Evolutionary conservation across 2,797 vertebrate genomes (phyloP).

Genomic region (Hydrolagus colliei): DNA sequence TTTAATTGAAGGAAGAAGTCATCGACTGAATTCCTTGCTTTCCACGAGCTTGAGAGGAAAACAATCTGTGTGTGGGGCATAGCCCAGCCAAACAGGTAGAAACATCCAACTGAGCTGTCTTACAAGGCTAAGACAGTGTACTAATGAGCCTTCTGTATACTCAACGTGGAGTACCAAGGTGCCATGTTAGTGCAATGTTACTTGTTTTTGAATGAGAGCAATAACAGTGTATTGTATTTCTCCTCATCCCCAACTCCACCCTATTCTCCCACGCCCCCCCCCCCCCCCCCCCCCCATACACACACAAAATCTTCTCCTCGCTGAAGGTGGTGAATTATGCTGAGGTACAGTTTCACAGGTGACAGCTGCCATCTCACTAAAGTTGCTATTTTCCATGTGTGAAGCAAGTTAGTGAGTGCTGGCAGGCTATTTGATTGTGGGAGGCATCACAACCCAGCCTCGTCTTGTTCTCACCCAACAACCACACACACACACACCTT

Average conservation of each 20-base stretch:
- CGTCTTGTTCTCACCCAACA: not conserved
- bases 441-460: not conserved
- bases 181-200: not conserved
- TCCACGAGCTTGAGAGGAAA: not conserved
- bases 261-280: no score
- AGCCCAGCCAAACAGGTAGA: not conserved
- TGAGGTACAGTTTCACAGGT: not conserved
- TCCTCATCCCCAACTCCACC: no score
- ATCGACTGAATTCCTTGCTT: constrained; percentile 1
- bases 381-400: not conserved
- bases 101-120: not conserved
- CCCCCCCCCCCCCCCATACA: no score
- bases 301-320: no score
- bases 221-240: no score
- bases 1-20: constrained; percentile 14
- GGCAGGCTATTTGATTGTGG: constrained; percentile 6
- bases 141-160: not conserved
- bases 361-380: not conserved
- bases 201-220: not conserved
- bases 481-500: not conserved
- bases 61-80: not conserved
- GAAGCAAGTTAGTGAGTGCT: not conserved
- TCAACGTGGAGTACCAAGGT: not conserved
- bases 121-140: not conserved
- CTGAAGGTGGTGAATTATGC: not conserved